phyloP scores from a whole-genome alignment of 2,888 invertebrate genomes.

The Congeria kusceri region DNA sequence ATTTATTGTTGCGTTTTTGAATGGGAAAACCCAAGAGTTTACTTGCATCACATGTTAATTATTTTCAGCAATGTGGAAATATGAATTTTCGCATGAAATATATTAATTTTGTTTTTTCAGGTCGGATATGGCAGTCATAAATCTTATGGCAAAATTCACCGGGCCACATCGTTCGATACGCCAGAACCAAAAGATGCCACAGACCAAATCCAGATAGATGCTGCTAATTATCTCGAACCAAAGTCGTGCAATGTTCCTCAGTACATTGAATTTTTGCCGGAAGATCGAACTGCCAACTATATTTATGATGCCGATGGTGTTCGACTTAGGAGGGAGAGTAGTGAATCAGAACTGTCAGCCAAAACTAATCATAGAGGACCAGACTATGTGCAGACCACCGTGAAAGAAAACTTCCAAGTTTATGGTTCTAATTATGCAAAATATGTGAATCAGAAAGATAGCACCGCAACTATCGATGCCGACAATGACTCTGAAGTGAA shows the following conservation, averaged over 20 bases:
- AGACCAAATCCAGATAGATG: slow-evolving; percentile 50
- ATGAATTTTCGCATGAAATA: too few relatives aligned
- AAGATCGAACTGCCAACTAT: slow-evolving; percentile 58
- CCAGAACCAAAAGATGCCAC: slow-evolving; percentile 70
- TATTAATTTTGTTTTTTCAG: slow-evolving; percentile 27
- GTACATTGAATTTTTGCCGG: slow-evolving; percentile 71
- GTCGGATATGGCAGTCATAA: slow-evolving; percentile 54
- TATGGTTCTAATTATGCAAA: slow-evolving; percentile 53
- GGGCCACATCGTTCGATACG: slow-evolving; percentile 71
- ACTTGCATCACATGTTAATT: too few relatives aligned
- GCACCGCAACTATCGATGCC: slow-evolving; percentile 21
- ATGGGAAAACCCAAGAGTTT: too few relatives aligned
- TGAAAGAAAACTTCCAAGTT: slow-evolving; percentile 57
- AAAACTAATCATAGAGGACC: slow-evolving; percentile 30
- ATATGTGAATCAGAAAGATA: slow-evolving; percentile 47
- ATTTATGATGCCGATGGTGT: slow-evolving; percentile 57
- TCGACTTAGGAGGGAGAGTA: slow-evolving; percentile 37
- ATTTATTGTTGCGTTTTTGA: too few relatives aligned
- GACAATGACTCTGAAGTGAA: slow-evolving; percentile 42
- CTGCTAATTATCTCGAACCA: slow-evolving; percentile 68
- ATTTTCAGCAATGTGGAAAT: too few relatives aligned
- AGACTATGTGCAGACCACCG: slow-evolving; percentile 65
- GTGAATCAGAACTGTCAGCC: background rate
- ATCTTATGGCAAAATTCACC: slow-evolving; percentile 65
- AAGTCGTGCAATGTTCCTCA: slow-evolving; percentile 54